phyloP scores from a whole-genome alignment of 2,113 vertebrate species.

The Brevimyrus niger region DNA sequence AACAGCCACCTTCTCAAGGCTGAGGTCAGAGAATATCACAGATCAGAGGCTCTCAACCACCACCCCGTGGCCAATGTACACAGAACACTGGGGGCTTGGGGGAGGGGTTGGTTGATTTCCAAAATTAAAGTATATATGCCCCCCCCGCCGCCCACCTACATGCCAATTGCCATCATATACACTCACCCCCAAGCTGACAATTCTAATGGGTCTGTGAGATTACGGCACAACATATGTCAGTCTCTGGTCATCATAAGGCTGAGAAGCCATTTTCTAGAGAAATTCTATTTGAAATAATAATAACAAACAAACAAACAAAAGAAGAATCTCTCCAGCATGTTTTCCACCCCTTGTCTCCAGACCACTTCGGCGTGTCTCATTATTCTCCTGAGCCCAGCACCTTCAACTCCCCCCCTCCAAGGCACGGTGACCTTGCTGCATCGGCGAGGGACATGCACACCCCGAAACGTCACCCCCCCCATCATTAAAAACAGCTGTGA shows the following conservation, averaged over 20 bases:
- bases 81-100: neutral
- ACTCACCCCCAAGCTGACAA: neutral
- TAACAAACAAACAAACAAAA: neutral
- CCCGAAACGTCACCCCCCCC: neutral
- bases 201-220: neutral
- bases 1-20: neutral
- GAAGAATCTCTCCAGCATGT: neutral
- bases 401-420: neutral
- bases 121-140: neutral
- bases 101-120: neutral
- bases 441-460: neutral
- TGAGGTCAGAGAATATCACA: neutral
- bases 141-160: too few relatives aligned
- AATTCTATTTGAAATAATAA: neutral
- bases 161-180: too few relatives aligned
- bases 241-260: neutral
- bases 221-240: neutral
- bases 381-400: neutral
- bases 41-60: neutral
- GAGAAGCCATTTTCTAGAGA: neutral
- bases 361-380: neutral
- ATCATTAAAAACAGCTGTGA: neutral
- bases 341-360: neutral
- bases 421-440: neutral
- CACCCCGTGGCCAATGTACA: neutral